These are phyloP conservation scores for Leiothrix lutea DNA, from an alignment of 2,113 vertebrate genomes.

Conservation along the genomic window DNA sequence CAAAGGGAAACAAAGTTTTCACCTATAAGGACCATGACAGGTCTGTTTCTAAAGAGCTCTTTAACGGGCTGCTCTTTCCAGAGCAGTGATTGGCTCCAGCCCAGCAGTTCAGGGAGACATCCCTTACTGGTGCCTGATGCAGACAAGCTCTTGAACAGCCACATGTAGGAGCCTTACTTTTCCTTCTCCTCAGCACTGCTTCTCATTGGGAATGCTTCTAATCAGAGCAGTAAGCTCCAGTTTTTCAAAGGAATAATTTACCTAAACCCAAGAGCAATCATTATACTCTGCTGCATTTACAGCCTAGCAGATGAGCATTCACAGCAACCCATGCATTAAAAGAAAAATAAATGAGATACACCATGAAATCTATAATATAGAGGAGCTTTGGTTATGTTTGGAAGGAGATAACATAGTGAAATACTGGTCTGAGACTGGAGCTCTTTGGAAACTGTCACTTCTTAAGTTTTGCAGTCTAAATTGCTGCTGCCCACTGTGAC, in stretches of 20 bases:
- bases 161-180: not conserved
- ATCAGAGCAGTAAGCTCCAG: not conserved
- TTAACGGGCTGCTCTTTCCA: not conserved
- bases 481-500: not conserved
- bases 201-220: not conserved
- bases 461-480: not conserved
- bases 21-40: not conserved
- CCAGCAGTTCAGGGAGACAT: not conserved
- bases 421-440: not conserved
- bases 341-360: not conserved
- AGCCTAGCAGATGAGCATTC: not conserved
- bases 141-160: not conserved
- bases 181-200: not conserved
- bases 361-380: not conserved
- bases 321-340: not conserved
- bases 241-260: not conserved
- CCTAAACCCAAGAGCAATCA: not conserved
- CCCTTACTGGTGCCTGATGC: accelerated
- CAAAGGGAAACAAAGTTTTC: not conserved
- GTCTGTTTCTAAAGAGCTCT: not conserved
- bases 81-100: not conserved
- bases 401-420: not conserved
- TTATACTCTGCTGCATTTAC: not conserved
- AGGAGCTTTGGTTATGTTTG: not conserved
- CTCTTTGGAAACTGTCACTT: not conserved